Evolutionary conservation across 2,113 vertebrate species (phyloP).

Genomic region (Axis porcinus): DNA sequence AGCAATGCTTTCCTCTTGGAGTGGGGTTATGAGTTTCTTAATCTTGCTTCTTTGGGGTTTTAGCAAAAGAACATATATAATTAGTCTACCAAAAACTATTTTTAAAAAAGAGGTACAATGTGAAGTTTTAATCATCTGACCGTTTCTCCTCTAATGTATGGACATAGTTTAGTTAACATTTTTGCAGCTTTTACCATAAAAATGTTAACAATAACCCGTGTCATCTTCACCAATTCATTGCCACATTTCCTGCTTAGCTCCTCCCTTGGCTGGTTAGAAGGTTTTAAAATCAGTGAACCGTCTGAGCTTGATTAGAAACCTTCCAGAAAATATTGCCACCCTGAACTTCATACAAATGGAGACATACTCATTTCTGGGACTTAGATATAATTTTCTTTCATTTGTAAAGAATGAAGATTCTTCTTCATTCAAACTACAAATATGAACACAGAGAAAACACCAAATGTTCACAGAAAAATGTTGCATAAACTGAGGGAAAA

Average conservation of each 20-base stretch:
- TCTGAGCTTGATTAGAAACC: not conserved
- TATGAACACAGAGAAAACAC: not conserved
- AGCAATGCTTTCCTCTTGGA: not conserved
- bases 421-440: not conserved
- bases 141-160: not conserved
- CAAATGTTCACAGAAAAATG: not conserved
- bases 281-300: not conserved
- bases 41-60: not conserved
- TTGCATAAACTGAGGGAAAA: not conserved
- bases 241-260: not conserved
- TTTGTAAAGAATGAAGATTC: not conserved
- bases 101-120: not conserved
- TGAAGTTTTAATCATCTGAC: not conserved
- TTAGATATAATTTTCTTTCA: not conserved
- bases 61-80: not conserved
- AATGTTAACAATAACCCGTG: not conserved
- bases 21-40: not conserved
- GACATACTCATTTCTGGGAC: not conserved
- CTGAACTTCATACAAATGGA: not conserved
- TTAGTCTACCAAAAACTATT: not conserved
- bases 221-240: not conserved
- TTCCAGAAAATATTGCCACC: not conserved
- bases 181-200: not conserved
- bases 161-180: not conserved
- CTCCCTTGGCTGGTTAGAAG: not conserved